Base-by-base conservation (phyloP, 2,113 vertebrate genomes). In the Ia io region DNA sequence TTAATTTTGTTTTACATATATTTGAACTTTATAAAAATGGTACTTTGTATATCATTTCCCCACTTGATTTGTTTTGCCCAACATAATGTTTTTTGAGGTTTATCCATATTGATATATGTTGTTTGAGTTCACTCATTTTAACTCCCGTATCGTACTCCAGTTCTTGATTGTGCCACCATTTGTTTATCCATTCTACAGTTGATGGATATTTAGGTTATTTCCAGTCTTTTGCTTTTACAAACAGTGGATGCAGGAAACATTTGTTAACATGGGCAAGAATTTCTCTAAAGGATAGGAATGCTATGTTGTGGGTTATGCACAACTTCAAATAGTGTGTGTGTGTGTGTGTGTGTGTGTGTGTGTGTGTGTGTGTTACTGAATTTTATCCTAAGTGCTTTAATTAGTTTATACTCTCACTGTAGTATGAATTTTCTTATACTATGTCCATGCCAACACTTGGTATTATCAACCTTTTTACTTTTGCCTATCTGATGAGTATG, bases 1-100 rank as follows among this genome's bases (percentile, higher is more conserved):
- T 2, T 93, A 70, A 71, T 40, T 97, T 84, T 95, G 80, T 84
- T 92, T 92, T 96, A 42, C 67, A 71, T 76, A 78, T 74, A 79
- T 87, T 95, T 65, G 85, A 89, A 84, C 82, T 92, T 95, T 91
- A 51, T 83, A 22, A 83, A 95, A 96, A 89, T 93, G 30, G 13
- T 88, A 40, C n/a, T 90, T 32, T 93, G 77, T n/a, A 40, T 94
- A 85, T 73, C 73, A 83, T 86, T 91, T 95, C 69, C 74, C 59
- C 28, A 30, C 47, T 87, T 82, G 47, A 74, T 85, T 91, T 82
- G 35, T 95, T 90, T 91, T 67, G 8, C 56, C 59, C 40, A 73
- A 44, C 40, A 65, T 56, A 74, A 44, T 91, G 18, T 53, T 73
- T 94, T 89, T 78, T 96, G 84, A 93, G 84, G 84, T 53, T 96